Conservation (phyloP, 2,888 invertebrate genomes). For the Scaptomyza flava region DNA sequence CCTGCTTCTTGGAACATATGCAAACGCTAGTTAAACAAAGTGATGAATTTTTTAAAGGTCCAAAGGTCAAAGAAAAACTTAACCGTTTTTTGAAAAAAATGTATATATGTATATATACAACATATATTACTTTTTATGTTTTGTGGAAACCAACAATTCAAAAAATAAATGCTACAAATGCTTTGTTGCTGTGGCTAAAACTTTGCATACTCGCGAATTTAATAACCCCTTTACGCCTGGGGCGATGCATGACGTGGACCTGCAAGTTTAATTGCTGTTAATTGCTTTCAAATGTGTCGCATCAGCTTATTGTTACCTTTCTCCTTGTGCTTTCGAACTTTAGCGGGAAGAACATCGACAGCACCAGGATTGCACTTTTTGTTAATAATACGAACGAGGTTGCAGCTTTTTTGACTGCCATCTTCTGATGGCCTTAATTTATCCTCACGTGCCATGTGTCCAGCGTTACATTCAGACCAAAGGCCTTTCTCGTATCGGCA, state of each 20-base stretch:
- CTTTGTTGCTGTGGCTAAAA: conserved; percentile 37
- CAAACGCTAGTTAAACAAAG: conserved; percentile 34
- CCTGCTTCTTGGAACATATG: conserved; percentile 14
- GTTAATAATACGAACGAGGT: conserved; percentile 90
- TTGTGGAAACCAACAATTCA: conserved; percentile 8
- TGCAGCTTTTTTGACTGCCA: conserved; percentile 85
- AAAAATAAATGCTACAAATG: conserved; percentile 40
- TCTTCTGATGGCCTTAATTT: conserved; percentile 92
- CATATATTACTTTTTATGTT: conserved; percentile 27
- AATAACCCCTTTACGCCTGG: conserved; percentile 29
- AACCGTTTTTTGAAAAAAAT: conserved; percentile 40
- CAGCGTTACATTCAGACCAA: conserved; percentile 93
- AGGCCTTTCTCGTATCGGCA: conserved; percentile 96
- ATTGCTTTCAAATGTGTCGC: neutral
- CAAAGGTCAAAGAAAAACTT: neutral
- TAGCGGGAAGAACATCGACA: conserved; percentile 86
- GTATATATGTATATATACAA: conserved; percentile 13
- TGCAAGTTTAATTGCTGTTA: conserved; percentile 21
- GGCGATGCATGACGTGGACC: conserved; percentile 56
- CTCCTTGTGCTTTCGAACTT: conserved; percentile 84
- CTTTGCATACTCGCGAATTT: conserved; percentile 14
- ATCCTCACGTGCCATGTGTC: conserved; percentile 92
- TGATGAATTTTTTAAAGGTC: conserved; percentile 33
- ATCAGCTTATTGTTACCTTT: conserved; percentile 86
- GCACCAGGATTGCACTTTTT: conserved; percentile 93